Conservation (phyloP, 2,888 invertebrate genomes). For the Cheilosia soror region DNA sequence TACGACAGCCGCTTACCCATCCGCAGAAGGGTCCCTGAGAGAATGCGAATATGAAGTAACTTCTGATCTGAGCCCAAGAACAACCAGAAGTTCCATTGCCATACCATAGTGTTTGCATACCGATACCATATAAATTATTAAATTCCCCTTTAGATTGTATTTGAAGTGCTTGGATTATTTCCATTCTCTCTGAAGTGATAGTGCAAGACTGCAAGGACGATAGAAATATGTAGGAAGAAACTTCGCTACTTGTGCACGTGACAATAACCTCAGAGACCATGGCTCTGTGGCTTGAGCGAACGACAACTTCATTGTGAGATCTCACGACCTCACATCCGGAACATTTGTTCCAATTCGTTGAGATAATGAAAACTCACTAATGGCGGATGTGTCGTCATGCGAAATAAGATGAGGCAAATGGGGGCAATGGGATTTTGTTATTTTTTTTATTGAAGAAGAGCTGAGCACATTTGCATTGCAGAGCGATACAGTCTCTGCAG, state of each 20-base stretch:
- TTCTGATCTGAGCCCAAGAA: background rate
- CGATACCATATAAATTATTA: slow-evolving; percentile 65
- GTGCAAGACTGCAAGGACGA: slow-evolving; percentile 37
- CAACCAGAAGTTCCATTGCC: background rate
- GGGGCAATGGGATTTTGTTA: slow-evolving; percentile 62
- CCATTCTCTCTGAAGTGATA: slow-evolving; percentile 49
- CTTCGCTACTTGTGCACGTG: slow-evolving; percentile 40
- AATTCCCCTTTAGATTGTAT: slow-evolving; percentile 65
- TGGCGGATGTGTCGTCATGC: slow-evolving; percentile 65
- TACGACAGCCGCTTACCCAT: background rate
- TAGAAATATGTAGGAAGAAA: slow-evolving; percentile 34
- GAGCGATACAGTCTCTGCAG: slow-evolving; percentile 13
- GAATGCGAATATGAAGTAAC: background rate
- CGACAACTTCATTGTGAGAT: slow-evolving; percentile 30
- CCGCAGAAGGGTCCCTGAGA: background rate
- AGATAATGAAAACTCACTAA: slow-evolving; percentile 72
- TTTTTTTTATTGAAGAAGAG: slow-evolving; percentile 32
- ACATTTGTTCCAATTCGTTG: slow-evolving; percentile 69
- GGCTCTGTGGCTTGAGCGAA: slow-evolving; percentile 23
- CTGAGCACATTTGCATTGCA: slow-evolving; percentile 46
- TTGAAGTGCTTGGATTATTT: slow-evolving; percentile 67
- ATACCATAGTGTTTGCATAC: slow-evolving; percentile 48
- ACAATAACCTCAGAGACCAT: slow-evolving; percentile 49
- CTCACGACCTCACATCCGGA: slow-evolving; percentile 55
- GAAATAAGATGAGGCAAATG: slow-evolving; percentile 56